phyloP scores from a whole-genome alignment of 2,113 vertebrate species.

The human (Homo sapiens) region GRCh38 chr4:27183501-27184000 shows the following conservation, averaged over 20 bases:
- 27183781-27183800: not conserved
- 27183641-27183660: not conserved
- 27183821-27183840: conserved; percentile 3
- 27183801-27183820: not conserved
- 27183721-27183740: not conserved
- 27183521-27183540: not conserved
- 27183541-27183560: not conserved
- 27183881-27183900: conserved; percentile 30
- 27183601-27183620: not conserved
- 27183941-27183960: conserved; percentile 10
- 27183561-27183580: not conserved
- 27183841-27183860: not conserved
- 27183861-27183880: not conserved
- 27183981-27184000: not conserved
- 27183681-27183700: not conserved
- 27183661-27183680: not conserved
- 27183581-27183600: not conserved
- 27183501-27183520: not conserved
- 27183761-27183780: not conserved
- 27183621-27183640: not conserved
- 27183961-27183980: not conserved
- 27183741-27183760: not conserved
- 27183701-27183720: not conserved
- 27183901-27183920: not conserved
- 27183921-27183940: not conserved